phyloP scores from a whole-genome alignment of 2,797 vertebrate species.

The Myiotriccus ornatus region DNA sequence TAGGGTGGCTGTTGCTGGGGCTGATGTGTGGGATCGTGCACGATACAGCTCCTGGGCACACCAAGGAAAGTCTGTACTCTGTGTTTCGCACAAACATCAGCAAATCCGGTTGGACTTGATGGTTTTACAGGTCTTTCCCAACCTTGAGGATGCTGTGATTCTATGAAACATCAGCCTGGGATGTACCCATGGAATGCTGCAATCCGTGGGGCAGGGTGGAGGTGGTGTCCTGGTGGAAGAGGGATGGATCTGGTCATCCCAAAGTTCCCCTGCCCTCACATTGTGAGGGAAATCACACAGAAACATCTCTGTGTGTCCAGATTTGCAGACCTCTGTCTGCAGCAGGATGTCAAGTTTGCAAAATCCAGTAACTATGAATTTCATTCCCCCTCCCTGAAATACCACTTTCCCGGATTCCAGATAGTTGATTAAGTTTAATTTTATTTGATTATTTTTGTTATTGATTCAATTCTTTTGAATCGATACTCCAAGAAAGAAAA shows the following conservation, averaged over 20 bases:
- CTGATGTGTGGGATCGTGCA: fast-evolving
- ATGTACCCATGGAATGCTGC: not conserved
- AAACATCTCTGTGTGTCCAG: fast-evolving
- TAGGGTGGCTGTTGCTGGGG: not conserved
- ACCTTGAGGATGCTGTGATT: fast-evolving
- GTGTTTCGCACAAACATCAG: not conserved
- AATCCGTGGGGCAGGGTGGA: not conserved
- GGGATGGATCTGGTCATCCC: not conserved
- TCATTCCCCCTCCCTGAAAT: not conserved
- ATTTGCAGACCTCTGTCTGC: not conserved
- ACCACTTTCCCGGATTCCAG: not conserved
- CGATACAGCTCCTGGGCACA: not conserved
- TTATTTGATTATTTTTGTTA: not conserved
- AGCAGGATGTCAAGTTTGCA: not conserved
- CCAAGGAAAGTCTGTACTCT: not conserved
- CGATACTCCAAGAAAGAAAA: not conserved
- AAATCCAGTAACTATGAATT: not conserved
- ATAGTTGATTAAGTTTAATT: not conserved
- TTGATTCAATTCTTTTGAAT: not conserved
- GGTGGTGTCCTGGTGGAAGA: not conserved
- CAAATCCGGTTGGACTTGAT: fast-evolving
- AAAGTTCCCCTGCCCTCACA: fast-evolving
- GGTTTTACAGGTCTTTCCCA: not conserved
- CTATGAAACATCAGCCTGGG: not conserved
- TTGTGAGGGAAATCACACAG: not conserved